Conservation (phyloP, 2,113 vertebrate genomes). For the Elephas maximus region DNA sequence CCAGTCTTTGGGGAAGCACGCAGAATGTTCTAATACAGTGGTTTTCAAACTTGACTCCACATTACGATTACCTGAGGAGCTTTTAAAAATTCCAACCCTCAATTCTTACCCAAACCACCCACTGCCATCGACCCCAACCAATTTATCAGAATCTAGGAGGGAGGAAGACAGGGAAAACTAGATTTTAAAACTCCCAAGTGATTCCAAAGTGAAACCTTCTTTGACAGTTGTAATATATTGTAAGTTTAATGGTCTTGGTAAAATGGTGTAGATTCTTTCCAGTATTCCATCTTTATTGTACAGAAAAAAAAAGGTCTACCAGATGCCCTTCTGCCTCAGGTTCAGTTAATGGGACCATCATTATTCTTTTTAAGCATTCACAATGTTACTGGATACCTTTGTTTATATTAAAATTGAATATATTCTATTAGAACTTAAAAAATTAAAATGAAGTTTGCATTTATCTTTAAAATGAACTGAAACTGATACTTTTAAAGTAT, state of each 20-base stretch:
- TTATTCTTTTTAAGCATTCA: background rate
- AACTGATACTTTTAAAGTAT: background rate
- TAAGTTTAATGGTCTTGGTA: background rate
- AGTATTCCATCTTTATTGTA: background rate
- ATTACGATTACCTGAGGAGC: background rate
- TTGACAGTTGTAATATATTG: background rate
- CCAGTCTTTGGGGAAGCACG: background rate
- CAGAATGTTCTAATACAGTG: background rate
- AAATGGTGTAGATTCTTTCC: background rate
- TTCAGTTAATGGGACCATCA: background rate
- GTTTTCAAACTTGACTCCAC: background rate
- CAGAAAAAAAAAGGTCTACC: background rate
- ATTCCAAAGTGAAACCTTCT: background rate
- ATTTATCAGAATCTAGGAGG: background rate
- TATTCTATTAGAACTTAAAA: background rate
- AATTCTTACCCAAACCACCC: background rate
- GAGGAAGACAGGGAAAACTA: background rate
- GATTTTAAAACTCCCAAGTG: background rate
- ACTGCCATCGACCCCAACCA: background rate
- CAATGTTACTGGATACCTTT: background rate
- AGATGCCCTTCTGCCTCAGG: background rate
- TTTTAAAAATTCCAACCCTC: background rate
- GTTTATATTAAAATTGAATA: background rate
- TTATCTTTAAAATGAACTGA: background rate
- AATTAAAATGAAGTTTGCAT: background rate